Evolutionary conservation across 2,888 invertebrate genomes (phyloP), one percentile per base, ranked within the genome.

Genomic region (Chironomus tentans): DNA sequence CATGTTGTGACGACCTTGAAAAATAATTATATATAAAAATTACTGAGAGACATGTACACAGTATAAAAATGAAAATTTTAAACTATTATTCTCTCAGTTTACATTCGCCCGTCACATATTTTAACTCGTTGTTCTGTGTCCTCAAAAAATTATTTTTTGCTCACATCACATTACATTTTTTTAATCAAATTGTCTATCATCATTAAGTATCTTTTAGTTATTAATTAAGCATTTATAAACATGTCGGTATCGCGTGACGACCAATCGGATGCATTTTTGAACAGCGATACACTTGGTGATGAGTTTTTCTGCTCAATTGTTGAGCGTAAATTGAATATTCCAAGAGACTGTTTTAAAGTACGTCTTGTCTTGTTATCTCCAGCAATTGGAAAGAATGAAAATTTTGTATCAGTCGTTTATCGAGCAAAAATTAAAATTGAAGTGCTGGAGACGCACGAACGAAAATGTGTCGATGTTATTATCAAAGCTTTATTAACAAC

Each of bases 371-470:
- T 69, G n/a, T 28, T 69, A 7, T 15, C 7, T 6, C 69, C 69
- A 46, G 69, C 69, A 46, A 47, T n/a, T 46, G 69, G 46, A 13
- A 69, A 69, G 18, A 69, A 69, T 69, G 69, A 69, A 15, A 69
- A 69, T 69, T 69, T 38, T 47, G 47, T 22, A 15, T 69, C 69
- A 69, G 38, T 69, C 18, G 38, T 69, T 15, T 69, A 46, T 69
- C 69, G 69, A 2, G 69, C 69, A 2, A 69, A 69, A 12, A 69
- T 69, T 18, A 69, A 69, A 47, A 69, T 69, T 46, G 69, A 69
- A 69, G 18, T 65, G 13, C 24, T 21, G 7, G 65, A 65, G 21
- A 24, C 13, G 2, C 13, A 24, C 21, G 65, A 65, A n/a, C 21
- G 24, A 21, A 18, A 38, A 15, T 46, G 38, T n/a, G 69, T 71